Conservation (phyloP, 2,797 vertebrate genomes). For the Naso thynnoides region DNA sequence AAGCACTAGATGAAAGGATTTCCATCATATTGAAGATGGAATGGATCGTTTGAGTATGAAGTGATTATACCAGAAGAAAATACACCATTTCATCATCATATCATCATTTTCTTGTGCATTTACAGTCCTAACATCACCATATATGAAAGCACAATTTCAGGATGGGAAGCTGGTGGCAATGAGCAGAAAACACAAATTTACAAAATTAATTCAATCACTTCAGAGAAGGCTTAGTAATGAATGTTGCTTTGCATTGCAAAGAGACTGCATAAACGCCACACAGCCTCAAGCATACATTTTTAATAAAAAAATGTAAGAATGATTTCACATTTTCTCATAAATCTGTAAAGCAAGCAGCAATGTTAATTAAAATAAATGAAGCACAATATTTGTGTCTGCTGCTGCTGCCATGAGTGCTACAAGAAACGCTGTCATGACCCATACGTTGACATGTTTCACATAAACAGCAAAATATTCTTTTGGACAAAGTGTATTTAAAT, state of each 20-base stretch:
- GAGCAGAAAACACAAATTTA: constrained; percentile 55
- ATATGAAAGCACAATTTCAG: constrained; percentile 42
- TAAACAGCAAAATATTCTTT: constrained; percentile 32
- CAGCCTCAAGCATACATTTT: constrained; percentile 59
- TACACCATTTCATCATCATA: background rate
- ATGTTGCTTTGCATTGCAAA: constrained; percentile 68
- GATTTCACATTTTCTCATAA: constrained; percentile 56
- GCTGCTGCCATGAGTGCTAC: constrained; percentile 25
- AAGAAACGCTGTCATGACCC: constrained; percentile 36
- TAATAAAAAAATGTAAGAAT: constrained; percentile 62
- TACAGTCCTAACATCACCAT: constrained; percentile 14
- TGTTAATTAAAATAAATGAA: constrained; percentile 66
- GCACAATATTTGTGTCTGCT: constrained; percentile 42
- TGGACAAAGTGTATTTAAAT: constrained; percentile 16
- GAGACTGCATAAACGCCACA: constrained; percentile 54
- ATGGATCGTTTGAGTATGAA: constrained; percentile 33
- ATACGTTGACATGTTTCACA: constrained; percentile 33
- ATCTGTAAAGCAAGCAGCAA: constrained; percentile 52
- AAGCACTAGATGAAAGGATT: constrained; percentile 48
- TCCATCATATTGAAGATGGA: constrained; percentile 29
- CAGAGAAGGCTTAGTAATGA: constrained; percentile 48
- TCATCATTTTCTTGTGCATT: constrained; percentile 25
- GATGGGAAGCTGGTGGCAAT: constrained; percentile 32
- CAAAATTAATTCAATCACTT: constrained; percentile 57
- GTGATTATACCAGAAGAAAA: constrained; percentile 24